These are phyloP conservation scores for Fabriciana adippe DNA, from an alignment of 2,888 invertebrate genomes.

Conservation along the genomic window DNA sequence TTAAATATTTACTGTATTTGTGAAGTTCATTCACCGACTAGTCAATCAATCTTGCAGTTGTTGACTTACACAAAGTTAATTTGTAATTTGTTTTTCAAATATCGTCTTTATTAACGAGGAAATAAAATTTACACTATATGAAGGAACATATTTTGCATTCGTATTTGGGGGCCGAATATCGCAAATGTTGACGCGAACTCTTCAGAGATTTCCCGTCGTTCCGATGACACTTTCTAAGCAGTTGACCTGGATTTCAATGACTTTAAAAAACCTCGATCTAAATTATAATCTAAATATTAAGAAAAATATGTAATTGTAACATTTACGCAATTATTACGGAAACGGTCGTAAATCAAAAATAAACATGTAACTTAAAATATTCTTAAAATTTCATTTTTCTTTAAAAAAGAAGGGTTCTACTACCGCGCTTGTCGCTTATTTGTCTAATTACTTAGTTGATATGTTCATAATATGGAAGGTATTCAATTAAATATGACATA, in stretches of 20 bases:
- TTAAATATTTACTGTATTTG: constrained; percentile 42
- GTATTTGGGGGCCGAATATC: constrained; percentile 42
- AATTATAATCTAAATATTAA: constrained; percentile 6
- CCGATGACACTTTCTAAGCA: constrained; percentile 49
- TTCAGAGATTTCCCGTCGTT: constrained; percentile 48
- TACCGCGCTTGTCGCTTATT: too few relatives aligned
- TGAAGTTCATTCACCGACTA: constrained; percentile 51
- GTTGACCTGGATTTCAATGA: constrained; percentile 43
- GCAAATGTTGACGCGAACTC: constrained; percentile 51
- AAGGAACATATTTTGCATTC: constrained; percentile 32
- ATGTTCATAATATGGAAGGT: too few relatives aligned
- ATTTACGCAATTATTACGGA: background rate
- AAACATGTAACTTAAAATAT: too few relatives aligned
- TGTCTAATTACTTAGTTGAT: too few relatives aligned
- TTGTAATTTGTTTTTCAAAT: constrained; percentile 19
- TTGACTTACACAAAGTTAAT: constrained; percentile 39
- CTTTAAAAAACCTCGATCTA: constrained; percentile 29
- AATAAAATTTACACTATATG: constrained; percentile 26
- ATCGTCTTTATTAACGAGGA: constrained; percentile 24
- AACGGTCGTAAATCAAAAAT: too few relatives aligned
- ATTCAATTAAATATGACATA: too few relatives aligned
- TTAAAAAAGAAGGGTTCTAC: too few relatives aligned
- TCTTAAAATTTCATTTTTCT: too few relatives aligned
- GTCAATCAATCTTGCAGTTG: constrained; percentile 53
- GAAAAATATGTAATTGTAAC: background rate